Conservation (phyloP, 2,113 vertebrate species). For the Tragelaphus buxtoni region DNA sequence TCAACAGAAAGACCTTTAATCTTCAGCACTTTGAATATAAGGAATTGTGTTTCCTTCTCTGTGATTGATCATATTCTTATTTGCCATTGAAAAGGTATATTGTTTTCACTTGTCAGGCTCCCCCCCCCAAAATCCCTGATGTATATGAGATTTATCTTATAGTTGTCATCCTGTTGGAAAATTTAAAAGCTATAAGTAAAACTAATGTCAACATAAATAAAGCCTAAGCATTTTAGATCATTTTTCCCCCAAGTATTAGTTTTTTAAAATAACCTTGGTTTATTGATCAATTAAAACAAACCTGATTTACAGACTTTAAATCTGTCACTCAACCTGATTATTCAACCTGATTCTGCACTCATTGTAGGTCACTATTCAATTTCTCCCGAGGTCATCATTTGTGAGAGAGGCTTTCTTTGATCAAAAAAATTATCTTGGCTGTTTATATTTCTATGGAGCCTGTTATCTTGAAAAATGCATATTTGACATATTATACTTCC, state of each 20-base stretch:
- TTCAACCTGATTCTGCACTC: not conserved
- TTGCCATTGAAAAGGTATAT: not conserved
- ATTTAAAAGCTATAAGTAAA: conserved; percentile 18
- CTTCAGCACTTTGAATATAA: not conserved
- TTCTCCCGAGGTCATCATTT: not conserved
- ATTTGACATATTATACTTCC: conserved; percentile 34
- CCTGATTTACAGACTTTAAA: not conserved
- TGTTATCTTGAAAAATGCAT: conserved; percentile 63
- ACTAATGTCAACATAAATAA: not conserved
- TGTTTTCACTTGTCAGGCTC: conserved; percentile 17
- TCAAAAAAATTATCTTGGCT: conserved; percentile 37
- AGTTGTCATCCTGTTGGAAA: not conserved
- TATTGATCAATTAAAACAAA: not conserved
- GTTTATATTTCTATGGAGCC: conserved; percentile 58
- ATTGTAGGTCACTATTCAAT: not conserved
- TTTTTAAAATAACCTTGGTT: conserved; percentile 5
- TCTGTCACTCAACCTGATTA: not conserved
- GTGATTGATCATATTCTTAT: not conserved
- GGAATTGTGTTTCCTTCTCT: not conserved
- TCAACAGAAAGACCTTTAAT: not conserved
- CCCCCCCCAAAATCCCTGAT: not conserved
- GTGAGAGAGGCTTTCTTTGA: not conserved
- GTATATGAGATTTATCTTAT: not conserved
- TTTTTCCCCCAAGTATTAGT: not conserved
- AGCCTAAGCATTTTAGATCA: not conserved